Conservation (phyloP, 2,113 vertebrate genomes). For the Anolis carolinensis region DNA sequence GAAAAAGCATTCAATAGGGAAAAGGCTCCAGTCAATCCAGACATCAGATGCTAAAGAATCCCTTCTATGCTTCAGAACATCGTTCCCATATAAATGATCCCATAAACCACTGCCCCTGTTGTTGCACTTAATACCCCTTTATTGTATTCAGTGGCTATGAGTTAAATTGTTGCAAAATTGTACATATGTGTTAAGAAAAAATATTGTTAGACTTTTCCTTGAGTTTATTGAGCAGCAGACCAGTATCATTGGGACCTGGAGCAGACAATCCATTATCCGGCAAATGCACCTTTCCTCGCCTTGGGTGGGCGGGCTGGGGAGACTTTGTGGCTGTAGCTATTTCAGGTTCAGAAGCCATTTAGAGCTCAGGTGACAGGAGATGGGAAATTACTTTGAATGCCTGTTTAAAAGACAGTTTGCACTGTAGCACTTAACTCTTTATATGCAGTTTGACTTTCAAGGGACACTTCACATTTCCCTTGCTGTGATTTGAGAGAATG, state of each 20-base stretch:
- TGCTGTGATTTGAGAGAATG: slow-evolving; percentile 16
- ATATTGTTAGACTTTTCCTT: background rate
- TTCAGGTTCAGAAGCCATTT: slow-evolving; percentile 35
- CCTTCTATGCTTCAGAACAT: background rate
- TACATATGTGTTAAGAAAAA: background rate
- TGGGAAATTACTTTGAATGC: slow-evolving; percentile 51
- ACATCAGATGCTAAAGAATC: background rate
- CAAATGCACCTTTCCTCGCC: slow-evolving; percentile 40
- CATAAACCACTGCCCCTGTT: too few species aligned
- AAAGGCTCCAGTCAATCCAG: background rate
- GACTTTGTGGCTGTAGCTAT: slow-evolving; percentile 19
- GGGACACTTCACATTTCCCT: slow-evolving; percentile 36
- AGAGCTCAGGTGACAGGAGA: slow-evolving; percentile 58
- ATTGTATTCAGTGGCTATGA: background rate
- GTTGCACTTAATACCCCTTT: background rate
- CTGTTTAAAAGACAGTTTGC: slow-evolving; percentile 58
- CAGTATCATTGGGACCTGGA: slow-evolving; percentile 1
- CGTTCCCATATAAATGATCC: background rate
- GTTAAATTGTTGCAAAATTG: background rate
- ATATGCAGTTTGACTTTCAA: background rate
- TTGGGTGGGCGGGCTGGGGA: background rate
- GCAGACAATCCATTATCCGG: slow-evolving; percentile 6
- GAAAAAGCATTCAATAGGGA: background rate
- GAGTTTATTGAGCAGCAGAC: slow-evolving; percentile 25
- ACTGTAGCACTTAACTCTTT: slow-evolving; percentile 55